Evolutionary conservation across 2,888 invertebrate species (phyloP).

Genomic region (Pandemis corylana): DNA sequence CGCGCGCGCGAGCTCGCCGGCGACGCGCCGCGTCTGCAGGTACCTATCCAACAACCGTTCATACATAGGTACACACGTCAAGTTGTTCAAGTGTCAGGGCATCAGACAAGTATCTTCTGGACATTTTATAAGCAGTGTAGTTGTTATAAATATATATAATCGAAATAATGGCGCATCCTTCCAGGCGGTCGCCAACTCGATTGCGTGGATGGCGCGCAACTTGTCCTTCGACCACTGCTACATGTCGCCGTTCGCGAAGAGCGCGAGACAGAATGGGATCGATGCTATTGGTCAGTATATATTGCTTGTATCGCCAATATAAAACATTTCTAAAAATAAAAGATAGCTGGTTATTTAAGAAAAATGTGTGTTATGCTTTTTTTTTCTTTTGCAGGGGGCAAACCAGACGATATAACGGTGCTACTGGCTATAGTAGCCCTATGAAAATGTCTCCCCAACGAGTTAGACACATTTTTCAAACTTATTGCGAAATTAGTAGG

Average conservation of each 20-base stretch:
- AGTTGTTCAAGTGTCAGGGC: no score
- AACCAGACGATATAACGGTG: slow-evolving; percentile 99
- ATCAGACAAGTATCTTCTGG: no score
- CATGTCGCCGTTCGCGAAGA: slow-evolving; percentile 97
- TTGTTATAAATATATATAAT: no score
- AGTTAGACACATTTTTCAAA: slow-evolving; percentile 67
- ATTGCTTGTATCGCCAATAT: no score
- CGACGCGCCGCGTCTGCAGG: slow-evolving; percentile 91
- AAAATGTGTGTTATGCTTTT: slow-evolving; percentile 43
- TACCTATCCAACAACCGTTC: not conserved
- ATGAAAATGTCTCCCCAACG: slow-evolving; percentile 80
- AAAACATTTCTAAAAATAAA: no score
- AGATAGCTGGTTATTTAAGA: no score
- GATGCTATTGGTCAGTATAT: slow-evolving; percentile 90
- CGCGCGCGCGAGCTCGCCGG: slow-evolving; percentile 80
- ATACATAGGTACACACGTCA: no score
- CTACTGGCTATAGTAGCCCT: slow-evolving; percentile 96
- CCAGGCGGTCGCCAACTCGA: slow-evolving; percentile 93
- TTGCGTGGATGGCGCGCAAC: slow-evolving; percentile 97
- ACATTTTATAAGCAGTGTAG: no score
- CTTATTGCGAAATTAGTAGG: slow-evolving; percentile 65
- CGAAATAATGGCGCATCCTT: not conserved
- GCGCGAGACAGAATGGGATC: slow-evolving; percentile 96
- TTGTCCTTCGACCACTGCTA: slow-evolving; percentile 97
- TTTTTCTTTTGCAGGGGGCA: slow-evolving; percentile 91